phyloP scores from a whole-genome alignment of 2,888 invertebrate species.

The Augochlorella aurata region DNA sequence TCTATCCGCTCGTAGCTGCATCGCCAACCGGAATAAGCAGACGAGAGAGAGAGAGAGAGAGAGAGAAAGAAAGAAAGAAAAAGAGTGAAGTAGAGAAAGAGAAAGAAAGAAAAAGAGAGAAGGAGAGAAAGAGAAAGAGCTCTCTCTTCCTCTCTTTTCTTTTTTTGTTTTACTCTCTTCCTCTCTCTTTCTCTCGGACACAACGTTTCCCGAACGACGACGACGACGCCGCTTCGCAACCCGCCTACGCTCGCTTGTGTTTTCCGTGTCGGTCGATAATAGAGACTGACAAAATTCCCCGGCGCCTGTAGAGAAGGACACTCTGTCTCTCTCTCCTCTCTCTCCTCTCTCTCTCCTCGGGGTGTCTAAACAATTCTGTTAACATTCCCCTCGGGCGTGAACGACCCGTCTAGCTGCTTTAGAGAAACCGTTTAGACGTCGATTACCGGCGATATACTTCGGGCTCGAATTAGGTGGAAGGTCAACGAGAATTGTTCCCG shows the following conservation, averaged over 20 bases:
- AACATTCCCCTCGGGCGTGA: constrained; percentile 1
- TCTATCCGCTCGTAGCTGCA: constrained; percentile 16
- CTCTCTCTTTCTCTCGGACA: neutral
- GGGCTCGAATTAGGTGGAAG: constrained; percentile 10
- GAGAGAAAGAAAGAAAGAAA: no score
- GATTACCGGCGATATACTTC: constrained; percentile 6
- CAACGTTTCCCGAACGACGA: constrained; percentile 16
- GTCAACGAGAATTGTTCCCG: constrained; percentile 5
- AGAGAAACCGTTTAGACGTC: neutral
- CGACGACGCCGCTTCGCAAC: neutral
- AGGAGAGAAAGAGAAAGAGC: no score
- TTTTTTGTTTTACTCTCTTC: no score
- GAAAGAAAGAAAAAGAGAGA: no score
- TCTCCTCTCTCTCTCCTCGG: neutral
- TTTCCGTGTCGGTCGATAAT: constrained; percentile 12
- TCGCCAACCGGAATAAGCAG: constrained; percentile 7
- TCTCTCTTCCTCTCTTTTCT: no score
- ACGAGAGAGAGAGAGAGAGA: no score
- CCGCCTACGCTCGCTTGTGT: constrained; percentile 16
- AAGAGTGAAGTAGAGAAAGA: no score
- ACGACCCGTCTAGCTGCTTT: constrained; percentile 4
- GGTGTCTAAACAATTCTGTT: constrained; percentile 12
- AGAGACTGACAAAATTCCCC: constrained; percentile 20
- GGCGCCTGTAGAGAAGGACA: neutral
- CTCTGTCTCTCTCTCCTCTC: neutral